Evolutionary conservation across 2,797 vertebrate species (phyloP).

Genomic region (Phylloscopus collybita): DNA sequence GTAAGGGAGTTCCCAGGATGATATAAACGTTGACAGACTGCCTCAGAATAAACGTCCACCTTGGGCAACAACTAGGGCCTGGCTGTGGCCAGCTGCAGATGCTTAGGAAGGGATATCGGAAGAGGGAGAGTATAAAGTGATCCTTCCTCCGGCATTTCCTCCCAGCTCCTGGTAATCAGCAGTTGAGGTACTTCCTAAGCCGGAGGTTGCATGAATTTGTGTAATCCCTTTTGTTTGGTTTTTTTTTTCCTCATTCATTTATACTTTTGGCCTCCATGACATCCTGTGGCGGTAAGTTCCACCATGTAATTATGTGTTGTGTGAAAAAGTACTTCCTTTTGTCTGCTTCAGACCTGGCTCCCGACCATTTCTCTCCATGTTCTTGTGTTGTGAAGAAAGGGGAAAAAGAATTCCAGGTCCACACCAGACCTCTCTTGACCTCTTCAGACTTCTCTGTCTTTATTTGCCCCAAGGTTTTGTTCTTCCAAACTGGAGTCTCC

Average conservation of each 20-base stretch:
- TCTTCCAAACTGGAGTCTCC: background rate
- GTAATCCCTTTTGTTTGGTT: constrained; percentile 9
- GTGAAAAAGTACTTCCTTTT: constrained; percentile 59
- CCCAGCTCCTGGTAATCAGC: background rate
- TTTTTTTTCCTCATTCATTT: constrained; percentile 14
- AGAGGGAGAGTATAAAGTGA: constrained; percentile 53
- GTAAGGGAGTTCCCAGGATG: background rate
- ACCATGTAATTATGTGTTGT: constrained; percentile 51
- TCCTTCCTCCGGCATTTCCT: constrained; percentile 43
- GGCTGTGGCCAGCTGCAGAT: constrained; percentile 19
- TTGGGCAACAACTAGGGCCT: background rate
- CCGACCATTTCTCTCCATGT: background rate
- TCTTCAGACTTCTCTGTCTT: background rate
- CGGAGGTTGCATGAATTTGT: constrained; percentile 28
- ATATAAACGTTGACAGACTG: background rate
- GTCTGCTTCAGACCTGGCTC: background rate
- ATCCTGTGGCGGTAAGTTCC: constrained; percentile 48
- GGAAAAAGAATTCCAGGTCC: background rate
- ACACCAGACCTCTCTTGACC: background rate
- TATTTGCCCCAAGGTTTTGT: background rate
- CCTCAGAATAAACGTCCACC: background rate
- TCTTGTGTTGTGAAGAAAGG: background rate
- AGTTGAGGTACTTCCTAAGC: constrained; percentile 52
- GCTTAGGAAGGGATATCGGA: constrained; percentile 40
- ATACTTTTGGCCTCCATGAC: constrained; percentile 53